Evolutionary conservation across 2,113 vertebrate genomes (phyloP).

Genomic region (Corythoichthys haematopterus): DNA sequence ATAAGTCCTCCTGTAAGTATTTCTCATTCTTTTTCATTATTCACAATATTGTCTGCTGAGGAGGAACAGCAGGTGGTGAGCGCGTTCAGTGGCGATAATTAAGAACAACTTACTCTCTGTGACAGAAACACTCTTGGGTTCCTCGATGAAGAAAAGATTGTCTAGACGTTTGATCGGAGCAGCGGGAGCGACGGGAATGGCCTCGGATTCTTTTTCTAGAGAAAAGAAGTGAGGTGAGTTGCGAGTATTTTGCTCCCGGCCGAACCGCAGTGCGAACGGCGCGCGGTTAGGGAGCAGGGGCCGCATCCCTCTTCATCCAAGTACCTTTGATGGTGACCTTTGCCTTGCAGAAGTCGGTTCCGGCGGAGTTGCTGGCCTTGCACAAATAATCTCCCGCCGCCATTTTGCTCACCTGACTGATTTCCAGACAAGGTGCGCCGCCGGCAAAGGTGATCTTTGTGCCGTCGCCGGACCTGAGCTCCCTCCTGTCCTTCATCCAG

Average conservation of each 20-base stretch:
- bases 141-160: slow-evolving; percentile 90
- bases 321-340: slow-evolving; percentile 89
- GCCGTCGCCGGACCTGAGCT: slow-evolving; percentile 77
- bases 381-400: slow-evolving; percentile 92
- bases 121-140: slow-evolving; percentile 79
- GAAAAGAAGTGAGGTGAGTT: not conserved
- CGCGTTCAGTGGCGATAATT: no score
- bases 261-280: not conserved
- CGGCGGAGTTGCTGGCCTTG: slow-evolving; percentile 86
- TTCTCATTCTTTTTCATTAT: no score
- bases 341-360: slow-evolving; percentile 85
- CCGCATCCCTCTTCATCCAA: not conserved
- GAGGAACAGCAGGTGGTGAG: not conserved
- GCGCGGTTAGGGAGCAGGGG: no score
- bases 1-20: no score
- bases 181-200: slow-evolving; percentile 35
- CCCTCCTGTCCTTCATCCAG: slow-evolving; percentile 86
- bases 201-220: slow-evolving; percentile 74
- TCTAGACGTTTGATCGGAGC: slow-evolving; percentile 77
- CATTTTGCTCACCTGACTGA: slow-evolving; percentile 70
- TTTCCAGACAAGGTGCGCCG: slow-evolving; percentile 78
- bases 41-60: not conserved
- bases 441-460: slow-evolving; percentile 80
- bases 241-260: not conserved
- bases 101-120: slow-evolving; percentile 83